Percentiles rank a stretch among this genome's conserved stretches.
phyloP scores from a whole-genome alignment of 2,113 vertebrate genomes.

The Dinomys branickii region DNA sequence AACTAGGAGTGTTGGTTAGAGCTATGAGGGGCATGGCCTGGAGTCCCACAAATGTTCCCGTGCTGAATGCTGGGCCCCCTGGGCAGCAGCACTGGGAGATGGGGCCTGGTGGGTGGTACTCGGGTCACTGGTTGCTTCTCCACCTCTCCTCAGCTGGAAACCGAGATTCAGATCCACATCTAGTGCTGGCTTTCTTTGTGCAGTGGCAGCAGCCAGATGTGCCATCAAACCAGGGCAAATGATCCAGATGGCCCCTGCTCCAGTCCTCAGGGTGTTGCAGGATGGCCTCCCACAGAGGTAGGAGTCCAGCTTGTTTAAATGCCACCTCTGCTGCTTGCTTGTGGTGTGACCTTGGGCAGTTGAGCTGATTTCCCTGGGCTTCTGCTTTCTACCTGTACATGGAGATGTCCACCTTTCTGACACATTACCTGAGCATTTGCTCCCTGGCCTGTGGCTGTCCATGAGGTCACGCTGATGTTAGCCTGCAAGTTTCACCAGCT shows the following conservation, averaged over 20 bases:
- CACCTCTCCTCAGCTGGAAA: neutral
- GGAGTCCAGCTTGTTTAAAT: neutral
- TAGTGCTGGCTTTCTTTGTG: neutral
- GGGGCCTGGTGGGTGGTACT: neutral
- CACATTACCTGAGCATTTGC: neutral
- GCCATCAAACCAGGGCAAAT: rapidly evolving
- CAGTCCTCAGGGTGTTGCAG: neutral
- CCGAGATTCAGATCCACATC: neutral
- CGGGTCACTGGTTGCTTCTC: neutral
- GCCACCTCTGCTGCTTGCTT: neutral
- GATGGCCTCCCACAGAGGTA: neutral
- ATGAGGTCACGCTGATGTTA: neutral
- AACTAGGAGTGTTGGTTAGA: neutral
- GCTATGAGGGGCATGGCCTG: neutral
- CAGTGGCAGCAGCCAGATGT: neutral
- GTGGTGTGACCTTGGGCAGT: neutral
- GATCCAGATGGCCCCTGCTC: neutral
- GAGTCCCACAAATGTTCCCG: neutral
- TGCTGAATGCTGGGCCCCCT: neutral
- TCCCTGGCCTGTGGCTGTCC: neutral
- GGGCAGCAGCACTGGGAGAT: neutral
- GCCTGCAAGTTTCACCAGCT: neutral
- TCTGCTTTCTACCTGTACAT: neutral
- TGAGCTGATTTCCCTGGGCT: neutral
- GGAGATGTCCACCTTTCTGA: neutral